Evolutionary conservation across 92 coral and sea anemone species (phyloP).

Genomic region (Parazoanthus darwini): DNA sequence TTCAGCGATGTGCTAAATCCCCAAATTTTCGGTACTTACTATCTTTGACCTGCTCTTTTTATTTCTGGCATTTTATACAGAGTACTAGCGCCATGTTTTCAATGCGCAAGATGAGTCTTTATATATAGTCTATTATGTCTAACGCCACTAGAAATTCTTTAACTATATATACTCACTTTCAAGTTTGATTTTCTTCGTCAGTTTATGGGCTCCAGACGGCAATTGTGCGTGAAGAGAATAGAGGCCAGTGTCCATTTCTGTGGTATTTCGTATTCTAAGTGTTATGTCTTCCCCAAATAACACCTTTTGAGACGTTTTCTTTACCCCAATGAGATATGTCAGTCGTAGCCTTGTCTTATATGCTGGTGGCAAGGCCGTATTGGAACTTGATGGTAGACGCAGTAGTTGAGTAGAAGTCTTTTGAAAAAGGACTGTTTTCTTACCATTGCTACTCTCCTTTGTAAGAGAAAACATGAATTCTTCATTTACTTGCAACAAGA

Average conservation of each 20-base stretch:
- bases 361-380: background rate
- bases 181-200: slow-evolving; percentile 16
- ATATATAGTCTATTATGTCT: too few relatives aligned
- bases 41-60: too few relatives aligned
- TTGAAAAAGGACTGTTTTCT: background rate
- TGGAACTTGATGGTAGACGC: background rate
- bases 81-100: too few relatives aligned
- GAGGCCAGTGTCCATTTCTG: slow-evolving; percentile 4
- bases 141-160: too few relatives aligned
- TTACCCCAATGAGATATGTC: slow-evolving; percentile 9
- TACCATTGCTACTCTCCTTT: slow-evolving; percentile 5
- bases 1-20: too few relatives aligned
- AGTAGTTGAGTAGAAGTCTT: background rate
- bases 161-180: background rate
- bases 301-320: background rate
- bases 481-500: background rate
- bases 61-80: too few relatives aligned
- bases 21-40: too few relatives aligned
- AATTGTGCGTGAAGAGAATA: slow-evolving; percentile 16
- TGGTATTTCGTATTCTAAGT: slow-evolving; percentile 9
- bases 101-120: too few relatives aligned
- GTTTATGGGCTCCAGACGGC: slow-evolving; percentile 2
- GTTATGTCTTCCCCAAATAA: slow-evolving; percentile 5
- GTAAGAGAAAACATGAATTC: slow-evolving; percentile 9
- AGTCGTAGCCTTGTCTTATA: background rate